Percentiles rank a stretch among this genome's conserved stretches.
Conservation (phyloP, 2,113 vertebrate species). For the Cricetomys ansorgei region DNA sequence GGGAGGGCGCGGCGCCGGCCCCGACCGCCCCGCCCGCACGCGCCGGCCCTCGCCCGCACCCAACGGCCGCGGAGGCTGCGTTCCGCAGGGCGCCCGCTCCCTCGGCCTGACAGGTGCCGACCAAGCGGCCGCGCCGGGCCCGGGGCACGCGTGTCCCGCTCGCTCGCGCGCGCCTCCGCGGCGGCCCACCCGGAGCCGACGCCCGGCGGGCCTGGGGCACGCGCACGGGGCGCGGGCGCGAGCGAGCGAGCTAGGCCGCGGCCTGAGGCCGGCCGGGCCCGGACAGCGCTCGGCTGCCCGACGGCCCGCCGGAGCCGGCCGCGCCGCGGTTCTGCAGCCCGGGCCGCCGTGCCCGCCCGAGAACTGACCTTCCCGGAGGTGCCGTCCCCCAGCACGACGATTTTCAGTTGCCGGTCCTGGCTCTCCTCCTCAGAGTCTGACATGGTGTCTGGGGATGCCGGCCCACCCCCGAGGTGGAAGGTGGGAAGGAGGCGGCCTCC, state of each 20-base stretch:
- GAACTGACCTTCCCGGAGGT: conserved; percentile 97
- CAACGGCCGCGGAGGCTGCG: background rate
- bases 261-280: too few species aligned
- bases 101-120: conserved; percentile 35
- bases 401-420: conserved; percentile 96
- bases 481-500: background rate
- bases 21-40: too few species aligned
- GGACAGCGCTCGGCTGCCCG: background rate
- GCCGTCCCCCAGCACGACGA: conserved; percentile 97
- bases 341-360: background rate
- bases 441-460: conserved; percentile 85
- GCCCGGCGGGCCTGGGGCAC: background rate
- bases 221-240: background rate
- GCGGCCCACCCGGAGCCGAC: background rate
- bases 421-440: conserved; percentile 98
- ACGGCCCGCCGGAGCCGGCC: background rate
- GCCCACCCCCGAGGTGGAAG: conserved; percentile 19
- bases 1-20: too few species aligned
- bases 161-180: too few species aligned
- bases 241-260: background rate
- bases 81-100: too few species aligned
- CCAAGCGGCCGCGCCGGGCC: too few species aligned
- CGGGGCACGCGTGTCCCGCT: too few species aligned
- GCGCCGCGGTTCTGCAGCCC: background rate
- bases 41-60: background rate